Conservation (phyloP, 2,888 invertebrate genomes). For the Drosophila robusta region DNA sequence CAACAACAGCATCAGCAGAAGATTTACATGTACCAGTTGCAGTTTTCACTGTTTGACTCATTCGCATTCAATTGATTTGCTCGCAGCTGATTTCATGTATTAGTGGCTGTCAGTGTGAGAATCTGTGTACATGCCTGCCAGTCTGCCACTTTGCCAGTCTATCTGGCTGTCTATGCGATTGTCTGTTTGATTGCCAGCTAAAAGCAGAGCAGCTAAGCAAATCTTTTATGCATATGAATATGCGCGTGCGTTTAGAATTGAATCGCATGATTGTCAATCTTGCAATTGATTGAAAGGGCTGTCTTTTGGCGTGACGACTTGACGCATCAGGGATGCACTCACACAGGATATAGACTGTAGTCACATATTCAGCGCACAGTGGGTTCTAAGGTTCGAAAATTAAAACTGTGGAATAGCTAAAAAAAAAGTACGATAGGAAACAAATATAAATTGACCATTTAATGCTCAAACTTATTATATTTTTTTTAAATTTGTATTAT, state of each 20-base stretch:
- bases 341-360: not conserved
- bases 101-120: slow-evolving; percentile 53
- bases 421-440: too few relatives aligned
- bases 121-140: slow-evolving; percentile 13
- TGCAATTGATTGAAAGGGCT: slow-evolving; percentile 54
- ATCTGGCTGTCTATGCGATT: slow-evolving; percentile 38
- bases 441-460: too few relatives aligned
- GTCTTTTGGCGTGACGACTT: slow-evolving; percentile 28
- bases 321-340: slow-evolving; percentile 6
- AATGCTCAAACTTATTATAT: too few relatives aligned
- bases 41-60: slow-evolving; percentile 50
- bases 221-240: slow-evolving; percentile 76
- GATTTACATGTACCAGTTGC: slow-evolving; percentile 68
- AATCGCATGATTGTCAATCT: slow-evolving; percentile 63
- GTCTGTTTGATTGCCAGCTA: slow-evolving; percentile 64
- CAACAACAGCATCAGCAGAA: slow-evolving; percentile 38
- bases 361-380: not conserved
- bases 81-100: slow-evolving; percentile 67
- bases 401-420: too few relatives aligned
- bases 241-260: slow-evolving; percentile 48
- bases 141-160: slow-evolving; percentile 14
- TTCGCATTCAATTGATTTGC: slow-evolving; percentile 69
- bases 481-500: too few relatives aligned
- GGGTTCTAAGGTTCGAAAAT: not conserved
- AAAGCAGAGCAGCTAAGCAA: slow-evolving; percentile 25